A percentile compares a stretch with the other conserved stretches of the same genome.
phyloP scores from a whole-genome alignment of 2,888 invertebrate species.

The Mongoloraphidia duomilia region DNA sequence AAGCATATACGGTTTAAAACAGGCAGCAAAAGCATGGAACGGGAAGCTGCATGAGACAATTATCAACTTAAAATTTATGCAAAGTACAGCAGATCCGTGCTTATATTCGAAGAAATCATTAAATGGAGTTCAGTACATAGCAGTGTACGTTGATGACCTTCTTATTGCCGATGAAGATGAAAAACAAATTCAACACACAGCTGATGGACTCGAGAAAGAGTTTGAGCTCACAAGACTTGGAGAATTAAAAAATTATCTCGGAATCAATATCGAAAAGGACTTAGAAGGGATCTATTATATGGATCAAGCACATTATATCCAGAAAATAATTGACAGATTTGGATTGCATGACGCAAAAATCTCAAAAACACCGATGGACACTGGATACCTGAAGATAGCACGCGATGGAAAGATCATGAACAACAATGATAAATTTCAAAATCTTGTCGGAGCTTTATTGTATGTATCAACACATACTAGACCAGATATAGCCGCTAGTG shows the following conservation, averaged over 20 bases:
- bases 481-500: constrained; percentile 17
- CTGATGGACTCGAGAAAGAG: not conserved
- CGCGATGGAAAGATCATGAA: constrained; percentile 4
- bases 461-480: constrained; percentile 17
- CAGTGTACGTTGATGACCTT: not conserved
- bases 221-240: not conserved
- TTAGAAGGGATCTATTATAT: not conserved
- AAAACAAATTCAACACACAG: not conserved
- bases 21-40: not conserved
- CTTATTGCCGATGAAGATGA: not conserved
- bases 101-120: not conserved
- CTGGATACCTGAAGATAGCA: not conserved
- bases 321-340: not conserved
- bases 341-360: constrained; percentile 2
- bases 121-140: not conserved
- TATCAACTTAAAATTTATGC: not conserved
- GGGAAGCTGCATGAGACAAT: not conserved
- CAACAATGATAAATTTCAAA: constrained; percentile 4
- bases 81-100: constrained; percentile 2
- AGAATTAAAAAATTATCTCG: not conserved
- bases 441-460: constrained; percentile 12
- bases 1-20: not conserved
- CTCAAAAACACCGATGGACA: not conserved
- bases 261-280: not conserved
- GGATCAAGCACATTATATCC: not conserved